phyloP scores from a whole-genome alignment of 2,797 vertebrate genomes.

The Limnodromus scolopaceus region DNA sequence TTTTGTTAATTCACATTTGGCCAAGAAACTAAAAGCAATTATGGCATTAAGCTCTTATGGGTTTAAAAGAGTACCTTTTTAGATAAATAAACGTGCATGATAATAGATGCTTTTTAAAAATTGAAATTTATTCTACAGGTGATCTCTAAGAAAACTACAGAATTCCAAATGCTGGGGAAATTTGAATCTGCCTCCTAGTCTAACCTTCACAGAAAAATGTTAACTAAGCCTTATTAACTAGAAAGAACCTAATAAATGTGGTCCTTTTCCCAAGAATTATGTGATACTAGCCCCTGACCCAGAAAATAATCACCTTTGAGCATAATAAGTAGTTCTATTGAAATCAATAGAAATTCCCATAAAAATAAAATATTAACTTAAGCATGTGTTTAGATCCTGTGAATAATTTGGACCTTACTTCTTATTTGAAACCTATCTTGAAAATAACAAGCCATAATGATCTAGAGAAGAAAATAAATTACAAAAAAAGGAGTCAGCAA shows the following conservation, averaged over 20 bases:
- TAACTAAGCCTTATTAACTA: background rate
- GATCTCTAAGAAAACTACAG: background rate
- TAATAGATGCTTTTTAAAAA: background rate
- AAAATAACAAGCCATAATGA: background rate
- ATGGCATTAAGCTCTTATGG: background rate
- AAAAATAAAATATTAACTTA: slow-evolving; percentile 22
- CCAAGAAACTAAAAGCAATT: slow-evolving; percentile 37
- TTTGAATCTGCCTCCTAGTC: background rate
- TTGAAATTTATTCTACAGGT: background rate
- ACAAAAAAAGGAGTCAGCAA: background rate
- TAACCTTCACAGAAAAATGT: background rate
- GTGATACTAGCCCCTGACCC: background rate
- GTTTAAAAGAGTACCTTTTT: background rate
- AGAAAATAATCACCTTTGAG: slow-evolving; percentile 20
- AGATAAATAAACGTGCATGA: background rate
- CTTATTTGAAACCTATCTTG: background rate
- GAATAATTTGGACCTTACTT: background rate
- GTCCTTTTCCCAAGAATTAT: background rate
- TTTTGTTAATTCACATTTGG: slow-evolving; percentile 36
- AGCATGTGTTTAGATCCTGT: background rate
- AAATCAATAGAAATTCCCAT: slow-evolving; percentile 37
- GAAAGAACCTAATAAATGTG: background rate
- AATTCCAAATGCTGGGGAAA: background rate
- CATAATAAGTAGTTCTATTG: background rate
- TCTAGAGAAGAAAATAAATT: background rate